Percentiles rank a stretch among this genome's conserved stretches.
Conservation (phyloP, 1,140 invertebrate genomes). For the Drosophila repleta region DNA sequence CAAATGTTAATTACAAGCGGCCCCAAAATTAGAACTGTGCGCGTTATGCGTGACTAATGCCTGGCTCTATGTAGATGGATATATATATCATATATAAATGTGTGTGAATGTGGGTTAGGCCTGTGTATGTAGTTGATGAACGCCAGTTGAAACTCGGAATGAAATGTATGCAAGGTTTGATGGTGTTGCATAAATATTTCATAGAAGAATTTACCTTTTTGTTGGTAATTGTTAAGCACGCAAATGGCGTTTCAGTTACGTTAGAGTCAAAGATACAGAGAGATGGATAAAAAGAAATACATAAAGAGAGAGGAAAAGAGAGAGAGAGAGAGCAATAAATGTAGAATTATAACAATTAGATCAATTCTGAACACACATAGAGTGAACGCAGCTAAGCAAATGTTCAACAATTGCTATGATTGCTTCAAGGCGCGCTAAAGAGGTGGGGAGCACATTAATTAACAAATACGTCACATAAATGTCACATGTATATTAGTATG, state of each 20-base stretch:
- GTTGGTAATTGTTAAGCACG: slow-evolving; percentile 49
- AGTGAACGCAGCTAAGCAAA: slow-evolving; percentile 31
- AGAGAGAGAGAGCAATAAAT: slow-evolving; percentile 46
- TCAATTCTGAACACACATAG: slow-evolving; percentile 40
- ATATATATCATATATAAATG: background rate
- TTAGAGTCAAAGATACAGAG: slow-evolving; percentile 14
- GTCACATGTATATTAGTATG: background rate
- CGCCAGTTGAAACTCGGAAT: slow-evolving; percentile 8
- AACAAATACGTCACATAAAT: slow-evolving; percentile 38
- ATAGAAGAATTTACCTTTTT: slow-evolving; percentile 72
- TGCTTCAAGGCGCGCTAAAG: slow-evolving; percentile 54
- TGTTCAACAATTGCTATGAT: slow-evolving; percentile 15
- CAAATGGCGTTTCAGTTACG: slow-evolving; percentile 32
- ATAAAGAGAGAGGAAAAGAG: slow-evolving; percentile 41
- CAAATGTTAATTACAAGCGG: slow-evolving; percentile 72
- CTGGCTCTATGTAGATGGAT: slow-evolving; percentile 4
- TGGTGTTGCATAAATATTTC: slow-evolving; percentile 25
- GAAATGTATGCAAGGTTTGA: slow-evolving; percentile 4
- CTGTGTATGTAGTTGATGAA: slow-evolving; percentile 19
- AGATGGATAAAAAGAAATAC: slow-evolving; percentile 27
- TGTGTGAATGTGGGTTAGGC: slow-evolving; percentile 11
- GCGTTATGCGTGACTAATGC: slow-evolving; percentile 65
- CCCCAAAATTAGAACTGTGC: slow-evolving; percentile 63
- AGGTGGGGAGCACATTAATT: slow-evolving; percentile 46
- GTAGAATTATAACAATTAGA: slow-evolving; percentile 30